A percentile compares a stretch with the other conserved stretches of the same genome.
Conservation (phyloP, 1,140 invertebrate genomes). For the Parasteatoda tepidariorum region DNA sequence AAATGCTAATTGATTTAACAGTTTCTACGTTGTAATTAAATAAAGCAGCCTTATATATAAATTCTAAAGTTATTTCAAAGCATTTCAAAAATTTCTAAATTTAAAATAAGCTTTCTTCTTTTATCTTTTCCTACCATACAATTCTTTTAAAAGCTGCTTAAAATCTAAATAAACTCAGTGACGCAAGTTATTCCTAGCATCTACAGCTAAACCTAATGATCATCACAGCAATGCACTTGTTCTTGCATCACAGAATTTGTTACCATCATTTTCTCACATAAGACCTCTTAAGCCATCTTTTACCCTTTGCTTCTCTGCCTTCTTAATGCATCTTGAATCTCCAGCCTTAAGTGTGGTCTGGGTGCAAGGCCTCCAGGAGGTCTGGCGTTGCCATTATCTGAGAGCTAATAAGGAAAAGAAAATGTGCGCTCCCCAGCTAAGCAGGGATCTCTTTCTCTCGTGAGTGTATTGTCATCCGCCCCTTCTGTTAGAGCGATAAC, state of each 20-base stretch:
- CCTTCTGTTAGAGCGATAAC: slow-evolving; percentile 23
- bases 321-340: not conserved
- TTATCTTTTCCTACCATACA: no score
- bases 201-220: not conserved
- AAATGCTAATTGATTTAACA: no score
- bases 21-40: no score
- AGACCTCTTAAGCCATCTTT: not conserved
- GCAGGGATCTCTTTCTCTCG: not conserved
- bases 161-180: not conserved
- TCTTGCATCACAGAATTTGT: not conserved
- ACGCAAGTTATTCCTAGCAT: not conserved
- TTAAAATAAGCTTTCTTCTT: no score
- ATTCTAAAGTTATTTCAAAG: no score
- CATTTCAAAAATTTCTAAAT: no score
- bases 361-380: not conserved
- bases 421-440: not conserved
- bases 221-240: not conserved
- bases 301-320: not conserved
- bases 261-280: not conserved
- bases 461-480: slow-evolving; percentile 29
- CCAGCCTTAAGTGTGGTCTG: not conserved
- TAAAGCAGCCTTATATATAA: no score
- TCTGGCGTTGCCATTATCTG: not conserved
- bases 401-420: slow-evolving; percentile 27
- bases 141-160: no score